Evolutionary conservation across 2,797 vertebrate genomes (phyloP).

Genomic region (Muscicapa comitata): DNA sequence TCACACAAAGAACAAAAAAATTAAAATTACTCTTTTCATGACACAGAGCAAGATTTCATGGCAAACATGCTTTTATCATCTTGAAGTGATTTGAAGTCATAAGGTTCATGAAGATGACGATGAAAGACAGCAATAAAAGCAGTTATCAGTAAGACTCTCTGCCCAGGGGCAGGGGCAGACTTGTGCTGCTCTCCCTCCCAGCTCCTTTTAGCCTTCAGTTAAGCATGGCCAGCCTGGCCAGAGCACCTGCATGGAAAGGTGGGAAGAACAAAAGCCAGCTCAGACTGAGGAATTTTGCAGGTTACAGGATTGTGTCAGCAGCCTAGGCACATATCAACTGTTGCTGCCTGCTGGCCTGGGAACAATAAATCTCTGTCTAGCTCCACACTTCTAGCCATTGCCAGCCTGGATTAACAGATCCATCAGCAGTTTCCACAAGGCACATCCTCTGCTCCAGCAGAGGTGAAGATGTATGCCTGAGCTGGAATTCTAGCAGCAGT

Average conservation of each 20-base stretch:
- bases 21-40: not conserved
- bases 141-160: not conserved
- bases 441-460: not conserved
- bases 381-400: not conserved
- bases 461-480: not conserved
- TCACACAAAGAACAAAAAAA: not conserved
- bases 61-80: not conserved
- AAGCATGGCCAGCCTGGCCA: not conserved
- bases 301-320: not conserved
- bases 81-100: not conserved
- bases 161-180: not conserved
- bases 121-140: not conserved
- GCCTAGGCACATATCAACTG: not conserved
- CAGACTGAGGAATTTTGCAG: not conserved
- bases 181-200: not conserved
- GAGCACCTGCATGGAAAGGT: not conserved
- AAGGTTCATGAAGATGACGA: not conserved
- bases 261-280: not conserved
- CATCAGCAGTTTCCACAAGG: not conserved
- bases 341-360: not conserved
- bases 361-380: not conserved
- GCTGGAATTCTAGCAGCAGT: not conserved
- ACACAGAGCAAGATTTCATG: not conserved
- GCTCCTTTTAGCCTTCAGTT: not conserved
- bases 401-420: not conserved